Evolutionary conservation across 2,113 vertebrate species (phyloP), one percentile per base, ranked within the genome.

Genomic region (Clarias macrocephalus): DNA sequence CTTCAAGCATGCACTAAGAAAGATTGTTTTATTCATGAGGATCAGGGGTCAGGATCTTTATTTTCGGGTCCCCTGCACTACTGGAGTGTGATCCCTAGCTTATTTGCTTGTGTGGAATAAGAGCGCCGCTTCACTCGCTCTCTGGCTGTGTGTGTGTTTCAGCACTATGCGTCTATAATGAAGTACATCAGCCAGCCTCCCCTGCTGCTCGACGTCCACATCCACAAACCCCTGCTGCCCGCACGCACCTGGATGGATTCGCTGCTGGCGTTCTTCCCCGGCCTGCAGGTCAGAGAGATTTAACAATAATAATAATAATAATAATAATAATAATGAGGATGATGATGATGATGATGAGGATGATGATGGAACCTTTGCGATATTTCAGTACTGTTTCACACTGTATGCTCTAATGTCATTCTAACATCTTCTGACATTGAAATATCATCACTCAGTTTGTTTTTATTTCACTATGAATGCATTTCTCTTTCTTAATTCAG

Each of bases 91-190:
- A 15, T 66, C n/a, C 5, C 2, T 30, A 30, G 5, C 28, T 9
- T 9, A 3, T 72, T 72, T 19, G 5, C 70, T n/a, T 54, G 80
- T 12, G 11, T 72, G 70, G 15, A 12, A 73, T 25, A 73, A 37
- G 7, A 21, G 42, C 63, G 21, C 18, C 1, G 9, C 21, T 83
- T 79, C 6, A 30, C 72, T 30, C 1, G 1, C 15, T 70, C 19
- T 87, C 10, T 59, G 48, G 30, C 15, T 66, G 42, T 23, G 56
- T 87, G 62, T 82, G 62, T 82, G 15, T 86, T 90, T 80, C 90
- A 99, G 98, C 98, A 99, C 93, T 99, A 99, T 0, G 97, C 98
- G 88, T 98, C 98, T 89, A 99, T 99, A 89, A 99, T 99, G 98
- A 97, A 98, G 86, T 99, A 99, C 88, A 99, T 99, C 77, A 99